Evolutionary conservation across 2,888 invertebrate species (phyloP).

Genomic region (Ptychoptera albimana): DNA sequence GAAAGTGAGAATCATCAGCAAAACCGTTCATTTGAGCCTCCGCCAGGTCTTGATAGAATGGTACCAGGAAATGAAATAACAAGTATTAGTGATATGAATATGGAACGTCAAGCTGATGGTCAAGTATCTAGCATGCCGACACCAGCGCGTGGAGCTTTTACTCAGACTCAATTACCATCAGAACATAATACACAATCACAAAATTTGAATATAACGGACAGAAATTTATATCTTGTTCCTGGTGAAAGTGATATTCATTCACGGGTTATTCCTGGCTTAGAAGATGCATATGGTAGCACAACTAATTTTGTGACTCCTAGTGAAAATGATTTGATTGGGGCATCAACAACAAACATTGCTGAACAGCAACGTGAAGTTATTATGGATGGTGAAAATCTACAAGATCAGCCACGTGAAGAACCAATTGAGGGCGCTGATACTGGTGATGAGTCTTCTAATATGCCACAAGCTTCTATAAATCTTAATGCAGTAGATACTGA

Average conservation of each 20-base stretch:
- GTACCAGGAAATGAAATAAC: constrained; percentile 31
- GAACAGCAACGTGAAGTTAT: constrained; percentile 35
- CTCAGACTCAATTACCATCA: background rate
- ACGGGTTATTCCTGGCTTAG: constrained; percentile 40
- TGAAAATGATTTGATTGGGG: constrained; percentile 13
- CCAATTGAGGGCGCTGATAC: constrained; percentile 35
- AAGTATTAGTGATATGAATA: constrained; percentile 29
- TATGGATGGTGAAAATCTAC: constrained; percentile 43
- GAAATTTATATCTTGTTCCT: constrained; percentile 22
- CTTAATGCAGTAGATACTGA: constrained; percentile 12
- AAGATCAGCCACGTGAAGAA: constrained; percentile 32
- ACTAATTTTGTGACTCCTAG: constrained; percentile 11
- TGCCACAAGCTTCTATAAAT: constrained; percentile 5
- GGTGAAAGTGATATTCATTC: constrained; percentile 19
- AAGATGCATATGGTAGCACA: constrained; percentile 24
- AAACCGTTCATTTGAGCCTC: constrained; percentile 25
- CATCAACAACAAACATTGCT: background rate
- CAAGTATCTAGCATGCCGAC: constrained; percentile 22
- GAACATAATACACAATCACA: background rate
- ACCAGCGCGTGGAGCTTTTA: constrained; percentile 3
- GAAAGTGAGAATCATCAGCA: constrained; percentile 34
- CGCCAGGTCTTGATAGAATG: constrained; percentile 36
- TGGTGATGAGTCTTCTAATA: constrained; percentile 18
- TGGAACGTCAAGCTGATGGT: constrained; percentile 30
- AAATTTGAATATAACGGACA: constrained; percentile 13